These are phyloP conservation scores for Labroides dimidiatus DNA, from an alignment of 2,797 vertebrate species.

Conservation along the genomic window DNA sequence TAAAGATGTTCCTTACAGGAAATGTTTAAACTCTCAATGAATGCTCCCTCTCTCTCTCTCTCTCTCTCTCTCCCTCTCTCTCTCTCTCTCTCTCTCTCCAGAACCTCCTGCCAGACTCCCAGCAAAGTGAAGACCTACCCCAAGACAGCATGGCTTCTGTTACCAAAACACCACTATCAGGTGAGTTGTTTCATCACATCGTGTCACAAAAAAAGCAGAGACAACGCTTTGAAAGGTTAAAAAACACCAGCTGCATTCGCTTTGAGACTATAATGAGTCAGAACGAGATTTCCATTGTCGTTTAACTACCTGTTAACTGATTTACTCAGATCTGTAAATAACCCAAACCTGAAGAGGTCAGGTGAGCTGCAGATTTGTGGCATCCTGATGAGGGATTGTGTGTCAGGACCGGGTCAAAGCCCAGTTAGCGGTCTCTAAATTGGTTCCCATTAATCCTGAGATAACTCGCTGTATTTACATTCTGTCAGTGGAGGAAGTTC, in stretches of 20 bases:
- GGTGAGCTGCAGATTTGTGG: constrained; percentile 20
- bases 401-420: constrained; percentile 16
- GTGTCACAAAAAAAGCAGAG: background rate
- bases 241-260: background rate
- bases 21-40: constrained; percentile 1
- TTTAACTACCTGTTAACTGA: background rate
- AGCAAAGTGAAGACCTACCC: constrained; percentile 62
- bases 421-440: constrained; percentile 18
- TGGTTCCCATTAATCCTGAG: constrained; percentile 48
- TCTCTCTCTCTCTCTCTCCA: constrained; percentile 52
- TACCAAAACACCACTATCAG: constrained; percentile 70
- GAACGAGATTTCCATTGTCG: background rate
- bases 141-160: constrained; percentile 76
- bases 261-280: constrained; percentile 4
- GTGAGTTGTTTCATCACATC: constrained; percentile 34
- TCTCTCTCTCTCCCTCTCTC: constrained; percentile 39
- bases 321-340: background rate
- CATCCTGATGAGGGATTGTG: constrained; percentile 15
- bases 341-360: constrained; percentile 4
- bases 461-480: background rate
- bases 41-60: constrained; percentile 35
- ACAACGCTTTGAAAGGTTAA: background rate
- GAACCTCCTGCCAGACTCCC: constrained; percentile 68
- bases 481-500: constrained; percentile 1
- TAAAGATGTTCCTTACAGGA: background rate